Conservation (phyloP, 2,113 vertebrate species). For the Gymnobelideus leadbeateri region DNA sequence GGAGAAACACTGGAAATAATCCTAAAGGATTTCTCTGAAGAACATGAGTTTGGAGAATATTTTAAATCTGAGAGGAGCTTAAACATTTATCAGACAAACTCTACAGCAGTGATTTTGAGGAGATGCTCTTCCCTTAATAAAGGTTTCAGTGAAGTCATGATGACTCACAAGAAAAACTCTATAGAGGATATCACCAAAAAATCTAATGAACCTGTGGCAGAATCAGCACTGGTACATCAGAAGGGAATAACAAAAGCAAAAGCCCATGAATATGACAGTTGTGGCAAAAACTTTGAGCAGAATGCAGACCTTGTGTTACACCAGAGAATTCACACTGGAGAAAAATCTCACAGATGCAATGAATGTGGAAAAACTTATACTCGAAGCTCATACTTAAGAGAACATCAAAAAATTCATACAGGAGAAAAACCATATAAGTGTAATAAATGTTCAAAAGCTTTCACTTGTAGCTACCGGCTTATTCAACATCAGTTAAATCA, state of each 20-base stretch:
- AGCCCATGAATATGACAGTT: neutral
- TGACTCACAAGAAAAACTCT: neutral
- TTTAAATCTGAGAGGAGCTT: neutral
- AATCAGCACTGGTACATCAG: constrained; percentile 5
- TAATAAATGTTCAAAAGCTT: constrained; percentile 77
- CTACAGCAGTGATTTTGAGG: neutral
- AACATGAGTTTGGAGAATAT: neutral
- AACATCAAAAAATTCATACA: constrained; percentile 76
- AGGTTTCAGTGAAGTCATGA: neutral
- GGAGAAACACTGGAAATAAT: neutral
- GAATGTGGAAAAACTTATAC: constrained; percentile 90
- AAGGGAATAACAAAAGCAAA: constrained; percentile 35
- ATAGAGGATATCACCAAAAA: constrained; percentile 86
- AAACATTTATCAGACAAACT: neutral
- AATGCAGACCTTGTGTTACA: neutral
- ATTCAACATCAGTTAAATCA: constrained; percentile 53
- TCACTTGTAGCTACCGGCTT: constrained; percentile 35
- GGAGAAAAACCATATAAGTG: constrained; percentile 65
- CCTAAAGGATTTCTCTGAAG: neutral
- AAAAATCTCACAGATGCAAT: constrained; percentile 84
- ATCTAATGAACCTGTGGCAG: neutral
- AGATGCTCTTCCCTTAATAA: neutral
- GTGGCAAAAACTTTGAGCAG: neutral
- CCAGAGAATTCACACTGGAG: neutral
- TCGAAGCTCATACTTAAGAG: constrained; percentile 81